phyloP scores from a whole-genome alignment of 2,113 vertebrate genomes.

The Leucosticte australis region DNA sequence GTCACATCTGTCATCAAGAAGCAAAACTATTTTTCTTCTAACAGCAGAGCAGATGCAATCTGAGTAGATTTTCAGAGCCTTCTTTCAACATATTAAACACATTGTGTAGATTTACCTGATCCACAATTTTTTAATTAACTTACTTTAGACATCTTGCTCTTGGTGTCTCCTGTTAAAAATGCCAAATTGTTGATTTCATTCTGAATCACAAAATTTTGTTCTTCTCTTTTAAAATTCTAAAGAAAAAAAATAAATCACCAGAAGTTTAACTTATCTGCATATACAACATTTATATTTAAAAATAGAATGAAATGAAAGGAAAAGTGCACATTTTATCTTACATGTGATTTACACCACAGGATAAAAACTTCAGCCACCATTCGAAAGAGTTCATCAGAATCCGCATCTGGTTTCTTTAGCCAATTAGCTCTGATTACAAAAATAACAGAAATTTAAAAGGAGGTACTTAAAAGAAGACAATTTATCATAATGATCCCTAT shows the following conservation, averaged over 20 bases:
- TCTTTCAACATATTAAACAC: background rate
- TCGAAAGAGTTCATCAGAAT: slow-evolving; percentile 94
- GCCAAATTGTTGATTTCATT: slow-evolving; percentile 99
- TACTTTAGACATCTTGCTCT: slow-evolving; percentile 99
- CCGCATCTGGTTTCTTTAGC: slow-evolving; percentile 91
- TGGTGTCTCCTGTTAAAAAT: slow-evolving; percentile 96
- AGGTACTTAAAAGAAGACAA: background rate
- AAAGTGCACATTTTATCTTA: slow-evolving; percentile 66
- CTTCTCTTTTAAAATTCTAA: slow-evolving; percentile 98
- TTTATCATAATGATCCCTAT: background rate
- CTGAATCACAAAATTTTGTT: slow-evolving; percentile 99
- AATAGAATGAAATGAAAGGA: background rate
- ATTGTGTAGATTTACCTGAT: background rate
- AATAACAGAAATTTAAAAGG: background rate
- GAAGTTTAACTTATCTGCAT: background rate
- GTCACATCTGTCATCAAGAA: background rate
- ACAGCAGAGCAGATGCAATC: background rate
- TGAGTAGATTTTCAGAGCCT: background rate
- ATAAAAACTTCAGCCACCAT: slow-evolving; percentile 99
- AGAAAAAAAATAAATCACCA: background rate
- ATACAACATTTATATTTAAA: background rate
- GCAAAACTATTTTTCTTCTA: background rate
- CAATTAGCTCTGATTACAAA: slow-evolving; percentile 86
- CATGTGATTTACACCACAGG: slow-evolving; percentile 98
- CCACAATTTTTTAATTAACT: slow-evolving; percentile 47